Evolutionary conservation across 2,797 vertebrate genomes (phyloP).

Genomic region (Ctenopoma multispine): DNA sequence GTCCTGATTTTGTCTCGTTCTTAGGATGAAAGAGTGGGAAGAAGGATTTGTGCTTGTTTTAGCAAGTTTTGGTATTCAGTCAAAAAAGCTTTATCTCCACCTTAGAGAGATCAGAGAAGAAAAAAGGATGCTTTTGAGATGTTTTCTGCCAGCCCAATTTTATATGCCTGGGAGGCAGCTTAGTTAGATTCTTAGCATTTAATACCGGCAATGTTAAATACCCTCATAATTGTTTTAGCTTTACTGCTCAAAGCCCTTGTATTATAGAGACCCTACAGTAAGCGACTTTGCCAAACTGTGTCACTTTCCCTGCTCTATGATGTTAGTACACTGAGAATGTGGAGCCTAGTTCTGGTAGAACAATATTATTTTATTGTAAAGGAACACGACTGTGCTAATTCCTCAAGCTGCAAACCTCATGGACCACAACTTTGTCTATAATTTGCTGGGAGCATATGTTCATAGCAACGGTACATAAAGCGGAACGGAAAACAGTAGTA

Average conservation of each 20-base stretch:
- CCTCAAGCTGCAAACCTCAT: conserved; percentile 84
- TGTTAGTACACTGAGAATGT: conserved; percentile 66
- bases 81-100: conserved; percentile 69
- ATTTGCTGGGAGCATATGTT: conserved; percentile 85
- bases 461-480: conserved; percentile 87
- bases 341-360: conserved; percentile 83
- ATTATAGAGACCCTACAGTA: conserved; percentile 64
- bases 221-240: conserved; percentile 76
- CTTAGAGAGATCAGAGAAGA: conserved; percentile 73
- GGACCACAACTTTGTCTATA: conserved; percentile 85
- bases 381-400: conserved; percentile 83
- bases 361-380: conserved; percentile 86
- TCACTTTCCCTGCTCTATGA: conserved; percentile 65
- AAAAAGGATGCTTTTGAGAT: conserved; percentile 69
- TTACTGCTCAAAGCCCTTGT: conserved; percentile 64
- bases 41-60: conserved; percentile 77
- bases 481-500: conserved; percentile 86
- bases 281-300: conserved; percentile 57
- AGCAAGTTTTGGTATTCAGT: conserved; percentile 76
- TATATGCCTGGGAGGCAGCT: conserved; percentile 77
- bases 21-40: conserved; percentile 72
- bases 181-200: conserved; percentile 68
- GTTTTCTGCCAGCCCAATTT: conserved; percentile 69
- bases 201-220: conserved; percentile 68
- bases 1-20: conserved; percentile 70